Conservation (phyloP, 2,797 vertebrate species). For the Ctenopoma multispine region DNA sequence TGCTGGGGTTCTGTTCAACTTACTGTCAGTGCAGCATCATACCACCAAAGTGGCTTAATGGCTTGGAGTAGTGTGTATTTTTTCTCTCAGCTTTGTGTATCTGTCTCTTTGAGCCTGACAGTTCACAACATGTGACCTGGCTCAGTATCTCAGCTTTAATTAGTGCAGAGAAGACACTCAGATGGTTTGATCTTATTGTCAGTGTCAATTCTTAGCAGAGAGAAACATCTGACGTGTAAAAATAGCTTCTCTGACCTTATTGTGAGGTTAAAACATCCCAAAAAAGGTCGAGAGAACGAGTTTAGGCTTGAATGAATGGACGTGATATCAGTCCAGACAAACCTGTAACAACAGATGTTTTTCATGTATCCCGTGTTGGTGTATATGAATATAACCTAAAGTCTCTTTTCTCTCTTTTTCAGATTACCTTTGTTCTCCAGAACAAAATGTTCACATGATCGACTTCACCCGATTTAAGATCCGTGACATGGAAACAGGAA, state of each 20-base stretch:
- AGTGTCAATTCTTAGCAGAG: background rate
- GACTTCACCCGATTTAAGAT: slow-evolving; percentile 99
- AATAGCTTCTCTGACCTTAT: background rate
- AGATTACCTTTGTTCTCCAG: slow-evolving; percentile 96
- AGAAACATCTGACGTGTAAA: background rate
- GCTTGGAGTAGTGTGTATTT: background rate
- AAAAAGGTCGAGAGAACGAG: background rate
- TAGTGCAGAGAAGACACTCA: background rate
- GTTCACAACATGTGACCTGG: background rate
- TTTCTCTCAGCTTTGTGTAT: background rate
- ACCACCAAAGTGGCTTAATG: background rate
- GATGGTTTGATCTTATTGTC: background rate
- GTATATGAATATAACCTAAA: slow-evolving; percentile 1
- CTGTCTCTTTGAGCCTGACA: background rate
- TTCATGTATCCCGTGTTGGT: too few relatives aligned
- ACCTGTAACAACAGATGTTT: background rate
- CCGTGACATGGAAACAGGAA: slow-evolving; percentile 97
- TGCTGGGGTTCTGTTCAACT: too few relatives aligned
- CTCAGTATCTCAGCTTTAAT: background rate
- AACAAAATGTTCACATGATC: slow-evolving; percentile 97
- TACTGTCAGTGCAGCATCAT: too few relatives aligned
- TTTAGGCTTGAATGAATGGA: background rate
- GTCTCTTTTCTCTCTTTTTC: slow-evolving; percentile 31
- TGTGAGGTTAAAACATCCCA: slow-evolving; percentile 4
- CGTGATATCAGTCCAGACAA: background rate